phyloP scores from a whole-genome alignment of 1,140 invertebrate genomes.

The Drosophila grimshawi region DNA sequence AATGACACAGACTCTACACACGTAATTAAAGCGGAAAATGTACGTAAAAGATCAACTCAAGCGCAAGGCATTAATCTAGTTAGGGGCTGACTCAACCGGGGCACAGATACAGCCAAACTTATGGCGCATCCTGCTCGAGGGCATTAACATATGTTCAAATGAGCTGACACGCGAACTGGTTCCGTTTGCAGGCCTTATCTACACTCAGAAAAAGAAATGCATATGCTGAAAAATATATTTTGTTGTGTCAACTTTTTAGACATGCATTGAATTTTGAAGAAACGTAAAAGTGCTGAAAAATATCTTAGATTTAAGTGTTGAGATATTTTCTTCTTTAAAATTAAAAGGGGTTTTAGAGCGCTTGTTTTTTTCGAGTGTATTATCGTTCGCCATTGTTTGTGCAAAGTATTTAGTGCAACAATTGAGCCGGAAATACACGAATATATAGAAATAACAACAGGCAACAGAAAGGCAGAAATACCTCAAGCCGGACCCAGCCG shows the following conservation, averaged over 20 bases:
- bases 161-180: slow-evolving; percentile 61
- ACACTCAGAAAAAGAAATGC: not conserved
- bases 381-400: slow-evolving; percentile 50
- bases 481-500: slow-evolving; percentile 20
- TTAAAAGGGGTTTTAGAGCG: not conserved
- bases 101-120: not conserved
- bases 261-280: too few species aligned
- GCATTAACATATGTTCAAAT: slow-evolving; percentile 67
- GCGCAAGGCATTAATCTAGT: slow-evolving; percentile 21
- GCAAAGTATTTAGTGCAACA: slow-evolving; percentile 74
- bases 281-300: too few species aligned
- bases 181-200: slow-evolving; percentile 24
- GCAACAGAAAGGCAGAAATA: slow-evolving; percentile 33
- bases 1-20: slow-evolving; percentile 44
- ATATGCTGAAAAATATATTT: not conserved
- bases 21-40: slow-evolving; percentile 15
- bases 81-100: not conserved
- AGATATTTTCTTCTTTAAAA: not conserved
- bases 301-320: too few species aligned
- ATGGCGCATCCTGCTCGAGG: slow-evolving; percentile 42
- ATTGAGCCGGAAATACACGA: slow-evolving; percentile 71
- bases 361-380: not conserved
- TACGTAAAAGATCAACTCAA: slow-evolving; percentile 34
- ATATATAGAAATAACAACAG: slow-evolving; percentile 34
- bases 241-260: not conserved